A percentile compares a stretch with the other conserved stretches of the same genome.
Evolutionary conservation across 1,140 invertebrate species (phyloP).

Genomic region (Psilanteris sp.): DNA sequence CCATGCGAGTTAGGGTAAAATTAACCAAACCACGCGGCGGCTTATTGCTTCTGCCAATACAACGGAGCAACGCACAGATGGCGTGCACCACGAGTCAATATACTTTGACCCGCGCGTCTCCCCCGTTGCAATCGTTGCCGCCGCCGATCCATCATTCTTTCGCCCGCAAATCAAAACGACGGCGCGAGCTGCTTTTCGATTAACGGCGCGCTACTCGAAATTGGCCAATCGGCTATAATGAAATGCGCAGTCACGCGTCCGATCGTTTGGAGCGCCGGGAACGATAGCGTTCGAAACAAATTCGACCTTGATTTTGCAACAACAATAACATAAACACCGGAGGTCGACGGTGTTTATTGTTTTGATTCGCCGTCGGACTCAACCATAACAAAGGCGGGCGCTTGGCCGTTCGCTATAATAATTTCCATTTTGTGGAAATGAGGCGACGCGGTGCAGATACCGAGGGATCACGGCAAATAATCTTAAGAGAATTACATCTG

Average conservation of each 20-base stretch:
- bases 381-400: too few species aligned
- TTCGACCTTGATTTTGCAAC: too few species aligned
- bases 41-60: constrained; percentile 78
- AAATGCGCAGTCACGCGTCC: constrained; percentile 11
- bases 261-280: too few species aligned
- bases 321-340: not conserved
- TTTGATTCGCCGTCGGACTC: too few species aligned
- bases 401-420: too few species aligned
- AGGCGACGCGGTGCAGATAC: constrained; percentile 4
- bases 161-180: constrained; percentile 34
- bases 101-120: constrained; percentile 67
- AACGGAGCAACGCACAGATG: constrained; percentile 70
- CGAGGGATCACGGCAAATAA: constrained; percentile 25
- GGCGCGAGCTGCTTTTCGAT: constrained; percentile 1
- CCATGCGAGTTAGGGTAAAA: constrained; percentile 52
- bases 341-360: too few species aligned
- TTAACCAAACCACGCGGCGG: constrained; percentile 70
- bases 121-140: constrained; percentile 61
- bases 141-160: constrained; percentile 52
- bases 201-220: constrained; percentile 1
- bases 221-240: constrained; percentile 30
- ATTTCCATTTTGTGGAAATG: constrained; percentile 14
- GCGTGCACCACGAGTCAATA: constrained; percentile 76
- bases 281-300: too few species aligned
- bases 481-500: constrained; percentile 22